phyloP scores from a whole-genome alignment of 2,888 invertebrate genomes.

The Junonia oenone region DNA sequence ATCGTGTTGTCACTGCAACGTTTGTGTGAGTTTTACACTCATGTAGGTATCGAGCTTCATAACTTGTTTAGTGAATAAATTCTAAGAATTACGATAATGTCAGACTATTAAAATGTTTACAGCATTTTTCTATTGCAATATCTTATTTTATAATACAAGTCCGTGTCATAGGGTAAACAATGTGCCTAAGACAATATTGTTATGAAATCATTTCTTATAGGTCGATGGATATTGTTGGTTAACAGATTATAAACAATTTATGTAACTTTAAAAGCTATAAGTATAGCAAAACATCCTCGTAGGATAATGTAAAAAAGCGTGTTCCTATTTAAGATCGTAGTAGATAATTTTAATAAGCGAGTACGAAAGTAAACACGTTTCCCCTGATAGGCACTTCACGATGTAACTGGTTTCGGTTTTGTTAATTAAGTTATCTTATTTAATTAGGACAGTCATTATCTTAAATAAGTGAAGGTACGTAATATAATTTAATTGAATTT shows the following conservation, averaged over 20 bases:
- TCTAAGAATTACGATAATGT: slow-evolving; percentile 64
- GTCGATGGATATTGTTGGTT: too few relatives aligned
- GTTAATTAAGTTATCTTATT: slow-evolving; percentile 31
- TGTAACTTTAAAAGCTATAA: background rate
- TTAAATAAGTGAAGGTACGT: slow-evolving; percentile 32
- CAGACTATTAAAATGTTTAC: slow-evolving; percentile 43
- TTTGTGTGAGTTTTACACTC: slow-evolving; percentile 42
- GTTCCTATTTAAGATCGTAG: slow-evolving; percentile 2
- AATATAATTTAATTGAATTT: slow-evolving; percentile 24
- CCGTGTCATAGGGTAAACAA: background rate
- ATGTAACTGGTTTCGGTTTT: slow-evolving; percentile 29
- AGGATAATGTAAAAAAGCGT: too few relatives aligned
- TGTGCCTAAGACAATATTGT: too few relatives aligned
- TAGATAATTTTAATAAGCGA: slow-evolving; percentile 12
- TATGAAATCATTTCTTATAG: too few relatives aligned
- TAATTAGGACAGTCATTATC: slow-evolving; percentile 8
- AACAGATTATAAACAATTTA: background rate
- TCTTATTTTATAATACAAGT: slow-evolving; percentile 34
- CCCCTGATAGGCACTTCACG: slow-evolving; percentile 30
- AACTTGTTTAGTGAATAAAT: slow-evolving; percentile 70
- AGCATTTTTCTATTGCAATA: slow-evolving; percentile 46
- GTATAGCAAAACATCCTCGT: too few relatives aligned
- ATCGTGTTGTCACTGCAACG: slow-evolving; percentile 32
- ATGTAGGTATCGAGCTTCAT: slow-evolving; percentile 43
- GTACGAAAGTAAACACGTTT: slow-evolving; percentile 36